phyloP scores from a whole-genome alignment of 2,113 vertebrate species.

The Phalacrocorax carbo region DNA sequence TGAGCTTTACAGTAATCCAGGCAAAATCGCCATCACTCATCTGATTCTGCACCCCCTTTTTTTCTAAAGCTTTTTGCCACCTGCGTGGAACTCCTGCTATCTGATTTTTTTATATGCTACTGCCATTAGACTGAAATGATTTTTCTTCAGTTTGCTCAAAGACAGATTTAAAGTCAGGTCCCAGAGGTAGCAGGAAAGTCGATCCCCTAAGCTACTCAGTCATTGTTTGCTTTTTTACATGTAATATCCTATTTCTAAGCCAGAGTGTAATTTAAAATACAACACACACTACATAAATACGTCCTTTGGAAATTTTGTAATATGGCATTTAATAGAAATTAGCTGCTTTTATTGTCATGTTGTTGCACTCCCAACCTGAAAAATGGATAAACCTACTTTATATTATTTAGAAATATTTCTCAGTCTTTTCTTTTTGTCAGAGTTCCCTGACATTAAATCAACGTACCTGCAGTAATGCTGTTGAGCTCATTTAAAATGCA shows the following conservation, averaged over 20 bases:
- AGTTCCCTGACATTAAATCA: conserved; percentile 22
- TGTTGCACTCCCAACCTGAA: not conserved
- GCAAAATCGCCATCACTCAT: not conserved
- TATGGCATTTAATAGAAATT: conserved; percentile 67
- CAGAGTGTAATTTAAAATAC: conserved; percentile 71
- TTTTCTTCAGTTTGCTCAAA: conserved; percentile 82
- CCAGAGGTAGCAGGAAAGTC: conserved; percentile 78
- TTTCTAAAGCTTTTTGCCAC: conserved; percentile 61
- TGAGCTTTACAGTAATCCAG: conserved; percentile 39
- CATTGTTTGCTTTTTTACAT: conserved; percentile 82
- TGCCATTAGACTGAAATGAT: conserved; percentile 83
- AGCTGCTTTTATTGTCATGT: conserved; percentile 48
- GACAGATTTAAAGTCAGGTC: conserved; percentile 83
- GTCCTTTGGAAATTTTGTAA: conserved; percentile 64
- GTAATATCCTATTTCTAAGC: conserved; percentile 79
- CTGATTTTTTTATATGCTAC: conserved; percentile 65
- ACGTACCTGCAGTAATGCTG: not conserved
- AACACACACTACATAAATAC: conserved; percentile 55
- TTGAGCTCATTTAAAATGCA: not conserved
- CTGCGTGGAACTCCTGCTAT: conserved; percentile 68
- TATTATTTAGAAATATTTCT: not conserved
- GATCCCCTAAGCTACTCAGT: conserved; percentile 82
- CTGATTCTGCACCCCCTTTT: conserved; percentile 48
- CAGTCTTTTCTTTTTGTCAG: not conserved
- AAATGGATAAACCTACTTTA: conserved; percentile 22